Conservation (phyloP, 2,113 vertebrate genomes). For the Rhabdornis inornatus region DNA sequence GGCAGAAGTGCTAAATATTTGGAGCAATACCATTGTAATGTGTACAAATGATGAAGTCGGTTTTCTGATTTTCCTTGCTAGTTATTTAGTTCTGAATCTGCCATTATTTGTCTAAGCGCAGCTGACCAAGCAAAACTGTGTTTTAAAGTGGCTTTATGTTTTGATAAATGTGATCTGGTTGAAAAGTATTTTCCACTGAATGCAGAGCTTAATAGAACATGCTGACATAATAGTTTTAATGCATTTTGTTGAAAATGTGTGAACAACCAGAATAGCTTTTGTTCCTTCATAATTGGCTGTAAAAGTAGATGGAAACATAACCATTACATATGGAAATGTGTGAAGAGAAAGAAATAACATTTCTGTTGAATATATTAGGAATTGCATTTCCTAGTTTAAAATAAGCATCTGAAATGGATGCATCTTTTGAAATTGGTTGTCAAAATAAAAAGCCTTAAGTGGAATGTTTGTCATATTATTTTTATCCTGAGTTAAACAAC, state of each 20-base stretch:
- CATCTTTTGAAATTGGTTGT: conserved; percentile 81
- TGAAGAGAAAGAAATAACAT: conserved; percentile 82
- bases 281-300: conserved; percentile 88
- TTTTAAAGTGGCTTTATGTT: conserved; percentile 91
- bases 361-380: conserved; percentile 85
- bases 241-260: conserved; percentile 88
- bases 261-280: conserved; percentile 90
- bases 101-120: conserved; percentile 88
- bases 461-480: conserved; percentile 78
- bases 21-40: conserved; percentile 70
- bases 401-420: conserved; percentile 80
- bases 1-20: conserved; percentile 78
- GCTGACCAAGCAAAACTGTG: conserved; percentile 88
- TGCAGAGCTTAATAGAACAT: conserved; percentile 87
- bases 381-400: conserved; percentile 80
- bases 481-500: conserved; percentile 71
- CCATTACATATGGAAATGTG: conserved; percentile 88
- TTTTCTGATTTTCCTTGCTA: conserved; percentile 81
- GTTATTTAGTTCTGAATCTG: conserved; percentile 86
- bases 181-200: conserved; percentile 88
- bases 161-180: conserved; percentile 90
- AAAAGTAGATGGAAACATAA: conserved; percentile 87
- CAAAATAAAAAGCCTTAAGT: conserved; percentile 80
- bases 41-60: conserved; percentile 76
- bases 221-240: conserved; percentile 89